These are phyloP conservation scores for Hassar affinis DNA, from an alignment of 2,113 vertebrate genomes.

Conservation along the genomic window DNA sequence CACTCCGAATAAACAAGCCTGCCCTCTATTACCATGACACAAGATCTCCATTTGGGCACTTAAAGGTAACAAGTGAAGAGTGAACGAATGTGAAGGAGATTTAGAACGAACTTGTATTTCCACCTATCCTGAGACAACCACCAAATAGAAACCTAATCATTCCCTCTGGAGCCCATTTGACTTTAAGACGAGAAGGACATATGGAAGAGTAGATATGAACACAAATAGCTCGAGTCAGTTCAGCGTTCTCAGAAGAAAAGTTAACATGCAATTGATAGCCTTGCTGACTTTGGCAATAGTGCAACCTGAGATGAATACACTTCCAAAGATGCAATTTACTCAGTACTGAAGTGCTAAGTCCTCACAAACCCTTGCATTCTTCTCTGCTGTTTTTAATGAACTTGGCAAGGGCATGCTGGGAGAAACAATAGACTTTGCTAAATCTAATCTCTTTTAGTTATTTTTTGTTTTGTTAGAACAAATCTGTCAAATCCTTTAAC, in stretches of 20 bases:
- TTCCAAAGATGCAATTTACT: constrained; percentile 11
- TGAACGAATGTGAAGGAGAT: constrained; percentile 27
- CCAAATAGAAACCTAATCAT: constrained; percentile 44
- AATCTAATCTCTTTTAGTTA: background rate
- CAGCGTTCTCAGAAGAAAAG: background rate
- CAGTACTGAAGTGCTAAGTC: background rate
- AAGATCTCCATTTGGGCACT: constrained; percentile 6
- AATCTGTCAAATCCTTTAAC: background rate
- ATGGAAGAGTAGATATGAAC: constrained; percentile 14
- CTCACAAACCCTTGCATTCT: background rate
- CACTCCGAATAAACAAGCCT: constrained; percentile 8
- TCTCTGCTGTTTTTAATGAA: background rate
- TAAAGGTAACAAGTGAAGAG: constrained; percentile 21
- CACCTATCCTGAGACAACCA: constrained; percentile 23
- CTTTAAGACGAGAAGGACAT: constrained; percentile 48
- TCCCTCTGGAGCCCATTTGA: constrained; percentile 22
- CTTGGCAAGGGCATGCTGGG: background rate
- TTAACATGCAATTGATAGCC: constrained; percentile 25
- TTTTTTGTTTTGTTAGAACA: background rate
- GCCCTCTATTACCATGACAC: constrained; percentile 27
- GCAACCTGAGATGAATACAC: background rate
- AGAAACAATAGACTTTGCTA: background rate
- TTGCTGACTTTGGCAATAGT: constrained; percentile 18
- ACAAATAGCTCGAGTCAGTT: constrained; percentile 20
- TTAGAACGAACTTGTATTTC: constrained; percentile 46